Evolutionary conservation across 37 sponge, comb jelly and placozoan genomes (phyloP).

Genomic region (Lycopodina hypogea): DNA sequence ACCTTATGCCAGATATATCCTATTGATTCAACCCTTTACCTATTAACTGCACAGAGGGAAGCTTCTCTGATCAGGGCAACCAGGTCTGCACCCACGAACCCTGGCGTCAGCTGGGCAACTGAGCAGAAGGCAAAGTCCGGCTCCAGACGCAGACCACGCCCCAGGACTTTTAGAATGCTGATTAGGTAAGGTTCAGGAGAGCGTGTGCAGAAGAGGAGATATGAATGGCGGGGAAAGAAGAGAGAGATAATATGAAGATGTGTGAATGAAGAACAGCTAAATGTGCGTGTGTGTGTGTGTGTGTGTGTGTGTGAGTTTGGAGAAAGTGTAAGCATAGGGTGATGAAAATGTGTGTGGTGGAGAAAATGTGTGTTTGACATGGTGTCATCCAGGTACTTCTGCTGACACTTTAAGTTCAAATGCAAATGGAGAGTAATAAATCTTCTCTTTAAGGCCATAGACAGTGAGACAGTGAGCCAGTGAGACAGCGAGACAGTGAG

Average conservation of each 20-base stretch:
- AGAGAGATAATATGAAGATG: background rate
- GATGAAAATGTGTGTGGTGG: background rate
- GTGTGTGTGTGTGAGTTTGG: too few relatives aligned
- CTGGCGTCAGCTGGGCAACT: slow-evolving; percentile 82
- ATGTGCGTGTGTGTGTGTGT: too few relatives aligned
- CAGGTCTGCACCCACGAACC: slow-evolving; percentile 87
- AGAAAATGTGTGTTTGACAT: background rate
- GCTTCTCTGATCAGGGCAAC: slow-evolving; percentile 91
- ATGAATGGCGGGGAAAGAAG: background rate
- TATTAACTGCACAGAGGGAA: slow-evolving; percentile 69
- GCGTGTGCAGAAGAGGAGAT: slow-evolving; percentile 3
- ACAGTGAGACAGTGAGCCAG: too few relatives aligned
- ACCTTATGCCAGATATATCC: too few relatives aligned
- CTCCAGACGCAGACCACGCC: slow-evolving; percentile 59
- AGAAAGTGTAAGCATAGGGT: too few relatives aligned
- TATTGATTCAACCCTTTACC: slow-evolving; percentile 23
- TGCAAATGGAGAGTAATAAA: too few relatives aligned
- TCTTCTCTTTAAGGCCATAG: too few relatives aligned
- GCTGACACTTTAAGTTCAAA: too few relatives aligned
- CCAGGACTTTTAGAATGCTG: slow-evolving; percentile 84
- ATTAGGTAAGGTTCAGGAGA: too few relatives aligned
- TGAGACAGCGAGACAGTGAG: too few relatives aligned
- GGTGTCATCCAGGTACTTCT: too few relatives aligned
- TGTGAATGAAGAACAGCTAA: background rate
- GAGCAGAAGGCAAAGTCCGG: slow-evolving; percentile 55